These are phyloP conservation scores for Mamestra configurata DNA, from an alignment of 1,140 invertebrate species.

Conservation along the genomic window DNA sequence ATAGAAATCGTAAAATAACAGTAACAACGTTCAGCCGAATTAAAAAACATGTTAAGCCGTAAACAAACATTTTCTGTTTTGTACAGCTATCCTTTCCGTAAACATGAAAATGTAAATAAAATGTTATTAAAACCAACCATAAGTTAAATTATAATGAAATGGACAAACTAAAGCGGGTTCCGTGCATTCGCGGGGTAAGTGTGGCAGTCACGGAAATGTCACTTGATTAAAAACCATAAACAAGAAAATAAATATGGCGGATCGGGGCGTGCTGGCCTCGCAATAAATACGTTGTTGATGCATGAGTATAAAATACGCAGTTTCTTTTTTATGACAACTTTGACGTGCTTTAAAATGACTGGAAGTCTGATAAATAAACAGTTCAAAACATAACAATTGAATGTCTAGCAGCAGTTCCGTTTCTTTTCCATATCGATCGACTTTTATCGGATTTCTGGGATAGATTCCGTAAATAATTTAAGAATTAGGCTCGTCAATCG, in stretches of 20 bases:
- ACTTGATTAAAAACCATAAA: conserved; percentile 77
- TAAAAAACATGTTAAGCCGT: neutral
- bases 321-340: conserved; percentile 26
- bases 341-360: conserved; percentile 13
- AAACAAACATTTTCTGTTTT: neutral
- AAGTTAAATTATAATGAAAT: conserved; percentile 74
- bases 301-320: conserved; percentile 9
- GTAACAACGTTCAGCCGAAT: neutral
- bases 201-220: conserved; percentile 77
- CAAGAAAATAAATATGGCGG: conserved; percentile 72
- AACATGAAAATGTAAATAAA: neutral
- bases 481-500: conserved; percentile 61
- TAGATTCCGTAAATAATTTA: conserved; percentile 65
- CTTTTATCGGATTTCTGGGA: conserved; percentile 48
- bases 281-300: conserved; percentile 36
- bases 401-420: neutral
- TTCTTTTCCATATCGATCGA: conserved; percentile 12
- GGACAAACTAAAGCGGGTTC: conserved; percentile 53
- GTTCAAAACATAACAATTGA: neutral
- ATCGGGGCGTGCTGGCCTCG: conserved; percentile 25
- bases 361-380: neutral
- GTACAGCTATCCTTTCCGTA: too few species aligned
- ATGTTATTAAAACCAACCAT: conserved; percentile 66
- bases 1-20: neutral
- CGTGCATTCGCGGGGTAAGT: conserved; percentile 66